Percentiles rank a stretch among this genome's conserved stretches.
Conservation (phyloP, 2,888 invertebrate species). For the Sussaba pulchella region DNA sequence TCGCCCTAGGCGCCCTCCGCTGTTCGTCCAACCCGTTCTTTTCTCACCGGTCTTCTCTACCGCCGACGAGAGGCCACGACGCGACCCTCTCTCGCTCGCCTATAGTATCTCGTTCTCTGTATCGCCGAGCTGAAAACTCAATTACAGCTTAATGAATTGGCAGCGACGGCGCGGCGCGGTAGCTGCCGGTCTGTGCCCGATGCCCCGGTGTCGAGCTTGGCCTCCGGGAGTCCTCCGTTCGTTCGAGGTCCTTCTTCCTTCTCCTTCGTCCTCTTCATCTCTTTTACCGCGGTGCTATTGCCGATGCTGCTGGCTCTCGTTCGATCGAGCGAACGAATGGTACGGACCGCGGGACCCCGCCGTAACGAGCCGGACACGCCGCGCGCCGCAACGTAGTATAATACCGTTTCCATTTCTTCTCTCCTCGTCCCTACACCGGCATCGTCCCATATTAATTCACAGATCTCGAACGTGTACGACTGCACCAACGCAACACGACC, state of each 20-base stretch:
- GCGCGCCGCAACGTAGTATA: conserved; percentile 40
- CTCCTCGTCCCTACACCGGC: conserved; percentile 33
- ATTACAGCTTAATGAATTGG: conserved; percentile 84
- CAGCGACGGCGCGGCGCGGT: conserved; percentile 70
- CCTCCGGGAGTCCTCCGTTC: conserved; percentile 69
- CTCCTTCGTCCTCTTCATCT: conserved; percentile 34
- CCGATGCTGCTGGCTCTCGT: conserved; percentile 42
- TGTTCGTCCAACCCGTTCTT: neutral
- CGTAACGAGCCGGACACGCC: conserved; percentile 69
- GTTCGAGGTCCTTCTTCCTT: conserved; percentile 45
- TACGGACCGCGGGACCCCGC: conserved; percentile 30
- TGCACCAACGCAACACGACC: conserved; percentile 31
- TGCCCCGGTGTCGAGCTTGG: conserved; percentile 59
- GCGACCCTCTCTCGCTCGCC: conserved; percentile 72
- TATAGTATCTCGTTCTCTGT: conserved; percentile 79
- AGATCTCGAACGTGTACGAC: conserved; percentile 37
- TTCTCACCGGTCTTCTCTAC: conserved; percentile 19
- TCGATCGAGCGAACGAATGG: conserved; percentile 42
- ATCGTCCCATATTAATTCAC: conserved; percentile 59
- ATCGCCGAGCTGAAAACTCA: conserved; percentile 83
- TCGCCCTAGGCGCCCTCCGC: conserved; percentile 29
- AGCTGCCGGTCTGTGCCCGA: conserved; percentile 43
- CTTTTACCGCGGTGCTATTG: conserved; percentile 9
- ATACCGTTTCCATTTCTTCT: conserved; percentile 40
- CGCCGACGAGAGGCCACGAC: conserved; percentile 19